Evolutionary conservation across 2,113 vertebrate species (phyloP).

Genomic region (Alectura lathami): DNA sequence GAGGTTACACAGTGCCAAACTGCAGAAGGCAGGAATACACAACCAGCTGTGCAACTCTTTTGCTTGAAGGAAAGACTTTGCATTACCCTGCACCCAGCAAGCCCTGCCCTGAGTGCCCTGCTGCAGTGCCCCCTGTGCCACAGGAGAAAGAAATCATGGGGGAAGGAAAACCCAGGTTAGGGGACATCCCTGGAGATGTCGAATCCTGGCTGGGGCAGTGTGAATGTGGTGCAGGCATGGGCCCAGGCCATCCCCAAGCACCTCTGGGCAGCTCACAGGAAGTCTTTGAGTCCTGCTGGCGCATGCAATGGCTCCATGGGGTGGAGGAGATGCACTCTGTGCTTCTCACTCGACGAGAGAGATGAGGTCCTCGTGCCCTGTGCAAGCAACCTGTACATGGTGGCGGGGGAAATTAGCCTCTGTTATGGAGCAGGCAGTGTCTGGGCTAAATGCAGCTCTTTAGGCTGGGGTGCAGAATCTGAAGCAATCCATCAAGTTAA

Average conservation of each 20-base stretch:
- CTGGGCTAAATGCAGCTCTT: not conserved
- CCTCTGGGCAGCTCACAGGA: not conserved
- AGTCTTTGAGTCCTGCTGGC: not conserved
- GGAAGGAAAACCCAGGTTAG: not conserved
- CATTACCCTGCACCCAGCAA: no score
- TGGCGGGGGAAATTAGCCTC: not conserved
- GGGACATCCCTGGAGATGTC: not conserved
- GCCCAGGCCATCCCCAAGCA: not conserved
- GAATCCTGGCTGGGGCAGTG: not conserved
- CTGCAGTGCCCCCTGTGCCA: not conserved
- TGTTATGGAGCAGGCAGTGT: not conserved
- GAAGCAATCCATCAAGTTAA: not conserved
- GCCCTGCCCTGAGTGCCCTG: not conserved
- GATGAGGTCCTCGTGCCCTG: not conserved
- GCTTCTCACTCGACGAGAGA: not conserved
- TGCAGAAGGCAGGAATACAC: no score
- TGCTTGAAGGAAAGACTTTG: no score
- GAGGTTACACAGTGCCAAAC: no score
- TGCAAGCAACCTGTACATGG: not conserved
- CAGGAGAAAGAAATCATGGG: not conserved
- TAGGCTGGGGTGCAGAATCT: not conserved
- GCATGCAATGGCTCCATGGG: fast-evolving
- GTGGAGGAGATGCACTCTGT: not conserved
- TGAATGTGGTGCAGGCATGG: not conserved
- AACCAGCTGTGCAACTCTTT: no score